Base-by-base conservation (phyloP, 2,888 invertebrate species). In the Celastrina argiolus region DNA sequence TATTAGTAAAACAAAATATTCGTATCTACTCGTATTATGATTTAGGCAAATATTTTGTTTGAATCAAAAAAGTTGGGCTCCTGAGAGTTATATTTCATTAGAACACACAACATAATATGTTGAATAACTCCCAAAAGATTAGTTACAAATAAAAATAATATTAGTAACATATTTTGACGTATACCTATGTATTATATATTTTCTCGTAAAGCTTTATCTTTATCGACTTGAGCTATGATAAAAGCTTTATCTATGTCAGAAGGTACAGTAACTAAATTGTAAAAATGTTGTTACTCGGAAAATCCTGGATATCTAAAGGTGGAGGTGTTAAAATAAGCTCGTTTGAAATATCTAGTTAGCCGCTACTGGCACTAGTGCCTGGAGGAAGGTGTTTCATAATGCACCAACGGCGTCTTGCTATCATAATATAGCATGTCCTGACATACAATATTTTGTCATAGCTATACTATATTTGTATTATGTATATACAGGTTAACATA, bases 281-380 rank as follows among this genome's bases (percentile, higher is more conserved):
- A 51, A 51, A 18, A 51, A 51, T 22, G 22, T 51, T 18, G 22
- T 51, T 51, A 51, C 22, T 51, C 51, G 14, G 14, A 51, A 51
- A 51, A 51, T 51, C 51, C 51, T 51, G 0, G 51, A 22, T 51
- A 51, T 51, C 22, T 22, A 51, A 51, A 45, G 18, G 45, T 42
- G 10, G 45, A 18, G 51, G 51, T 51, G 51, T 51, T 51, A 51
- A 51, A 51, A 51, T 26, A 51, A 51, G 51, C 51, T 51, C 22
- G 22, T 12, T 14, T 12, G 51, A 12, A 26, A 51, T 26, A 51
- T 45, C 45, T 8, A 45, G 45, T 45, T 51, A 51, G 22, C 51
- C 22, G 51, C 22, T 12, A 10, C 12, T 16, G 12, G 12, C 12
- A 12, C 41, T 14, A 41, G 22, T n/a, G 51, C 4, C 5, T 12